phyloP scores from a whole-genome alignment of 2,113 vertebrate genomes.

The Nycticebus coucang region DNA sequence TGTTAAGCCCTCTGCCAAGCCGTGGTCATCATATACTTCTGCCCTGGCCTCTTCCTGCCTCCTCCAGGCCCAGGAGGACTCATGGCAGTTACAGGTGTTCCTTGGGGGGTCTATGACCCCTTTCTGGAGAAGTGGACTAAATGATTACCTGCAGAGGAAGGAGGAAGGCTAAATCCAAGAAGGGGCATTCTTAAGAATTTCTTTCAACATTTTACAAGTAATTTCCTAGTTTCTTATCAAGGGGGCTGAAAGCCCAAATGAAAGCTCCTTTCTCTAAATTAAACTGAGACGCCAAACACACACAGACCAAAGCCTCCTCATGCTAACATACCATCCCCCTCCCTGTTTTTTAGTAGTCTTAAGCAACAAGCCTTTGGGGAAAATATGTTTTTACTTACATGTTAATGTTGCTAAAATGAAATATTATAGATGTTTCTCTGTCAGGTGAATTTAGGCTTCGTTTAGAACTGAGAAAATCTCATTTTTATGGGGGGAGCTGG shows the following conservation, averaged over 20 bases:
- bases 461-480: not conserved
- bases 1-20: not conserved
- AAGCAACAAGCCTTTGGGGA: not conserved
- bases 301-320: not conserved
- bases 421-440: not conserved
- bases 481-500: not conserved
- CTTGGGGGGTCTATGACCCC: not conserved
- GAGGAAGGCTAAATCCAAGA: not conserved
- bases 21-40: not conserved
- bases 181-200: not conserved
- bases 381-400: not conserved
- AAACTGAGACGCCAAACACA: not conserved
- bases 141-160: not conserved
- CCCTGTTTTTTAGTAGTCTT: not conserved
- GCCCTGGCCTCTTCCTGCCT: too few species aligned
- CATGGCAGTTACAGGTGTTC: not conserved
- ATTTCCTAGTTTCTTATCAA: not conserved
- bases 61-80: too few species aligned
- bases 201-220: not conserved
- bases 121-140: not conserved
- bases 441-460: too few species aligned
- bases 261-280: not conserved
- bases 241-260: not conserved
- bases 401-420: not conserved
- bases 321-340: not conserved